Percentiles rank a stretch among this genome's conserved stretches.
These are phyloP conservation scores for Mohoua ochrocephala DNA, from an alignment of 2,113 vertebrate species.

Conservation along the genomic window DNA sequence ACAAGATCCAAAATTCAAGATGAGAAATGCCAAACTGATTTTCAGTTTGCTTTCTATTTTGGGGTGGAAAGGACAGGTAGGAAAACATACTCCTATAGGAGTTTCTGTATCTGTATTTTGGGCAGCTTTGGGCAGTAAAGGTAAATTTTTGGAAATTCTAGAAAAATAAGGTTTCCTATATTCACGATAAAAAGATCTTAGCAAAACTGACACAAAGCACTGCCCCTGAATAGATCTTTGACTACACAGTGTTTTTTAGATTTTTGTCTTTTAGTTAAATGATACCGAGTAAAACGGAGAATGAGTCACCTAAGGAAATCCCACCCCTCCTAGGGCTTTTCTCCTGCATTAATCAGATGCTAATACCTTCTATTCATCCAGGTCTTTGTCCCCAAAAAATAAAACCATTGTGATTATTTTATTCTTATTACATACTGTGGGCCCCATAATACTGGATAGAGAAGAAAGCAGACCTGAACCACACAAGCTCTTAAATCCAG, in stretches of 20 bases:
- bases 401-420: neutral
- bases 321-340: neutral
- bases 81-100: neutral
- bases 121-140: neutral
- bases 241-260: neutral
- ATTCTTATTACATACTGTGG: neutral
- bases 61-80: neutral
- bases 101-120: neutral
- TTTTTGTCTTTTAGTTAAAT: neutral
- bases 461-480: neutral
- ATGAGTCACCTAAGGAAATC: neutral
- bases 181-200: neutral
- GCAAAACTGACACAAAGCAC: neutral
- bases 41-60: neutral
- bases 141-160: neutral
- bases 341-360: neutral
- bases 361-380: neutral
- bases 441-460: neutral
- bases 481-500: neutral
- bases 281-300: fast-evolving
- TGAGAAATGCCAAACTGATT: neutral
- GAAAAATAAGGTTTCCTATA: neutral
- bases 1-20: neutral
- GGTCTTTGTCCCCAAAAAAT: neutral
- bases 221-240: neutral